A percentile compares a stretch with the other conserved stretches of the same genome.
These are phyloP conservation scores for Pecten maximus DNA, from an alignment of 2,888 invertebrate genomes.

Conservation along the genomic window DNA sequence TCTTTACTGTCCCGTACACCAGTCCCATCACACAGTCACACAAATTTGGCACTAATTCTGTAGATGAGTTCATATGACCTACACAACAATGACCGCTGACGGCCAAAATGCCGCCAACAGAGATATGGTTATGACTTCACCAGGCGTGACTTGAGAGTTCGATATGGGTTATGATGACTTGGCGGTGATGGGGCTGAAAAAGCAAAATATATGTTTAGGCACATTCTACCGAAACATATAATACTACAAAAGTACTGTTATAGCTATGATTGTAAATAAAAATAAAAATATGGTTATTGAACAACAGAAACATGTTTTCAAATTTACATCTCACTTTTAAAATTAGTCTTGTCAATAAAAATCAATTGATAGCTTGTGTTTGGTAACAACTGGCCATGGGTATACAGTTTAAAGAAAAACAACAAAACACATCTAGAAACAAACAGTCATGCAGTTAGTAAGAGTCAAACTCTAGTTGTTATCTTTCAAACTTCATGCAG, in stretches of 20 bases:
- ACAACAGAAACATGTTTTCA: not conserved
- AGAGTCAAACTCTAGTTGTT: constrained; percentile 4
- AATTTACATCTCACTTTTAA: not conserved
- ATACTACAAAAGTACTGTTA: not conserved
- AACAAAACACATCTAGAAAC: constrained; percentile 14
- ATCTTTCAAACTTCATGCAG: constrained; percentile 25
- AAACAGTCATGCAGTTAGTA: constrained; percentile 30
- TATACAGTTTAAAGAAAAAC: not conserved
- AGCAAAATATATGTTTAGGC: not conserved
- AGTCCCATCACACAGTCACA: not conserved
- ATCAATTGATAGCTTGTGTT: not conserved
- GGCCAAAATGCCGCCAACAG: not conserved
- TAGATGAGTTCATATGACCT: not conserved
- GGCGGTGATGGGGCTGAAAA: constrained; percentile 70
- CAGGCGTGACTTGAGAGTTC: constrained; percentile 62
- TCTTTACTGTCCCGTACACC: not conserved
- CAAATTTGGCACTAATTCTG: constrained; percentile 38
- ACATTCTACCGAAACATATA: not conserved
- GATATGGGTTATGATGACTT: constrained; percentile 69
- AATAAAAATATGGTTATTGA: constrained; percentile 30
- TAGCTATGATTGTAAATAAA: constrained; percentile 2
- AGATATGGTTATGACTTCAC: constrained; percentile 54
- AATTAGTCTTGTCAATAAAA: not conserved
- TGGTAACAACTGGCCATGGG: not conserved
- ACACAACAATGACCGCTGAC: constrained; percentile 18